These are phyloP conservation scores for Dichetophora obliterata DNA, from an alignment of 2,888 invertebrate genomes.

Conservation along the genomic window DNA sequence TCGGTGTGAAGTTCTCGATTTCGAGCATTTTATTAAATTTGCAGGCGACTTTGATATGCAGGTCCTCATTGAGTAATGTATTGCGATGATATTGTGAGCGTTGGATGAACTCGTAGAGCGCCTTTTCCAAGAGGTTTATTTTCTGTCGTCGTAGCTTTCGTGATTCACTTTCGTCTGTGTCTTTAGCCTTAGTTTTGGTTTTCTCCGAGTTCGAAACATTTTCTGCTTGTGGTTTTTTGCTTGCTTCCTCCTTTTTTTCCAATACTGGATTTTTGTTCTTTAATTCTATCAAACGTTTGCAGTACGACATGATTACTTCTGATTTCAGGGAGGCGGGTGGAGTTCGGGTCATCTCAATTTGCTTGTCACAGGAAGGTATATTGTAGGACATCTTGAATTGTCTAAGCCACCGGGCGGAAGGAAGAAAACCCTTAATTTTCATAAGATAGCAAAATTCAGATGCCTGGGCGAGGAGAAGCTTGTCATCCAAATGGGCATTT, in stretches of 20 bases:
- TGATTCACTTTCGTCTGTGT: conserved; percentile 56
- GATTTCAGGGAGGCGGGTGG: conserved; percentile 59
- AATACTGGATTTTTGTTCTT: not conserved
- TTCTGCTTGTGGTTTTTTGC: not conserved
- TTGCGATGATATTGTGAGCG: conserved; percentile 61
- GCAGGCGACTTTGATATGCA: conserved; percentile 55
- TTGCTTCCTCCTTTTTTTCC: no score
- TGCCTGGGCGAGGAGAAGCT: conserved; percentile 59
- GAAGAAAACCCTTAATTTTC: conserved; percentile 57
- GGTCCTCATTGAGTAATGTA: conserved; percentile 53
- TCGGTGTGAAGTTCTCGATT: conserved; percentile 62
- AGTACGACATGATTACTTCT: conserved; percentile 62
- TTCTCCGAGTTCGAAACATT: conserved; percentile 52
- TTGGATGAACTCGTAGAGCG: conserved; percentile 62
- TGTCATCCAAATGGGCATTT: conserved; percentile 58
- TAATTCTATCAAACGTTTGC: conserved; percentile 44
- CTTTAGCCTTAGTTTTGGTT: conserved; percentile 54
- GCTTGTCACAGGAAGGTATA: conserved; percentile 60
- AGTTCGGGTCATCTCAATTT: conserved; percentile 57
- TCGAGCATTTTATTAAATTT: conserved; percentile 60
- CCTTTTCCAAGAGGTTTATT: conserved; percentile 62
- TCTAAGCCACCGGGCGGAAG: conserved; percentile 62
- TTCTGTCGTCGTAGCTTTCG: conserved; percentile 59
- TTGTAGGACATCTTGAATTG: conserved; percentile 62
- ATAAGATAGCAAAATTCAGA: conserved; percentile 59